phyloP scores from a whole-genome alignment of 2,113 vertebrate species.

The Cheirogaleus medius region DNA sequence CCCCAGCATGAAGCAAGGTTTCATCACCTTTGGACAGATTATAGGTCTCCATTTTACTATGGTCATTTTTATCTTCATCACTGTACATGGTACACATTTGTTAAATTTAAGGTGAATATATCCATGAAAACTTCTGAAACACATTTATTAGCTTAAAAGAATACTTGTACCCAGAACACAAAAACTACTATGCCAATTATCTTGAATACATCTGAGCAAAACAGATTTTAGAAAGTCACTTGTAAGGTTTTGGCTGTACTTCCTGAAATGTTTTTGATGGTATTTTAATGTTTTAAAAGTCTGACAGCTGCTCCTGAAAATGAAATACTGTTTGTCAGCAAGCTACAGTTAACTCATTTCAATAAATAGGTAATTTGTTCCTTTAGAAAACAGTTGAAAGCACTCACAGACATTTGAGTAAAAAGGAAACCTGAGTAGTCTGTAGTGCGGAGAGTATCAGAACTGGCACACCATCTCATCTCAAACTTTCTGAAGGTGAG shows the following conservation, averaged over 20 bases:
- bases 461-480: not conserved
- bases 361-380: conserved; percentile 72
- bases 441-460: not conserved
- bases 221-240: conserved; percentile 70
- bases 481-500: not conserved
- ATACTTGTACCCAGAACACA: not conserved
- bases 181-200: conserved; percentile 44
- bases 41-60: not conserved
- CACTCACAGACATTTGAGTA: conserved; percentile 49
- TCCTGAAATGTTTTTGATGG: conserved; percentile 70
- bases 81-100: not conserved
- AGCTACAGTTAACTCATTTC: conserved; percentile 70
- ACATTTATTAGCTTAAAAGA: not conserved
- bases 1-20: not conserved
- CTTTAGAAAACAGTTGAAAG: conserved; percentile 62
- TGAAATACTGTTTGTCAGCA: conserved; percentile 76
- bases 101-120: conserved; percentile 1
- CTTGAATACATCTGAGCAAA: conserved; percentile 50
- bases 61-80: not conserved
- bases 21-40: not conserved
- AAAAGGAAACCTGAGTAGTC: conserved; percentile 35
- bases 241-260: conserved; percentile 65
- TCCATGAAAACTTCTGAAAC: conserved; percentile 26
- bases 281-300: conserved; percentile 72
- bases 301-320: conserved; percentile 71